phyloP scores from a whole-genome alignment of 2,888 invertebrate genomes.

The Limnephilus marmoratus region DNA sequence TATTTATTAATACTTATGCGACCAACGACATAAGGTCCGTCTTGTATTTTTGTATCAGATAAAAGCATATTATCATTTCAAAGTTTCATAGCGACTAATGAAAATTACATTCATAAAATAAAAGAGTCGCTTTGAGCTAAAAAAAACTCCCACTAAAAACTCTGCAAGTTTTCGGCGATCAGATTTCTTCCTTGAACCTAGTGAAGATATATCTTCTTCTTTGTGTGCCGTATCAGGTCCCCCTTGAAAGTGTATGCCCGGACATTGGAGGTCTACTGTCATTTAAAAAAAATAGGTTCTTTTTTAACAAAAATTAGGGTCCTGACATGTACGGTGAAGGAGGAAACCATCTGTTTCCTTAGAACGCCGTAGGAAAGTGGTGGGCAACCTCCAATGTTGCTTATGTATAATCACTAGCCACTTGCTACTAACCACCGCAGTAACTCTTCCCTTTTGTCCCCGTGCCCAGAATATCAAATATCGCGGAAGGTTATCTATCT shows the following conservation, averaged over 20 bases:
- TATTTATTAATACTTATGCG: background rate
- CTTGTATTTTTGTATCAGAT: background rate
- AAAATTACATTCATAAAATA: background rate
- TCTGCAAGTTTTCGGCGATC: too few species aligned
- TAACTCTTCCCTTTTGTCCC: background rate
- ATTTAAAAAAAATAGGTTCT: too few species aligned
- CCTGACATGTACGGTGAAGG: too few species aligned
- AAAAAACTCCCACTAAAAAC: background rate
- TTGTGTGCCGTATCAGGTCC: too few species aligned
- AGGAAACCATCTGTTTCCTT: too few species aligned
- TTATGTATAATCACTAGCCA: background rate
- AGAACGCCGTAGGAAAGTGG: too few species aligned
- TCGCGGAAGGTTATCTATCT: background rate
- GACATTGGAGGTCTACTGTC: too few species aligned
- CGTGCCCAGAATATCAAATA: background rate
- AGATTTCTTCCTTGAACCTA: too few species aligned
- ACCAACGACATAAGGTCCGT: background rate
- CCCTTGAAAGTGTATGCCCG: too few species aligned
- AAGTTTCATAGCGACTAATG: background rate
- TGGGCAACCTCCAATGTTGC: background rate
- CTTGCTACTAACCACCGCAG: background rate
- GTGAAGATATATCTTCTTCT: too few species aligned
- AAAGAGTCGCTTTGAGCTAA: background rate
- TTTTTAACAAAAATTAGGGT: too few species aligned
- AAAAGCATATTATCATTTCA: too few species aligned